A percentile compares a stretch with the other conserved stretches of the same genome.
These are phyloP conservation scores for Pao palembangensis DNA, from an alignment of 2,113 vertebrate species.

Conservation along the genomic window DNA sequence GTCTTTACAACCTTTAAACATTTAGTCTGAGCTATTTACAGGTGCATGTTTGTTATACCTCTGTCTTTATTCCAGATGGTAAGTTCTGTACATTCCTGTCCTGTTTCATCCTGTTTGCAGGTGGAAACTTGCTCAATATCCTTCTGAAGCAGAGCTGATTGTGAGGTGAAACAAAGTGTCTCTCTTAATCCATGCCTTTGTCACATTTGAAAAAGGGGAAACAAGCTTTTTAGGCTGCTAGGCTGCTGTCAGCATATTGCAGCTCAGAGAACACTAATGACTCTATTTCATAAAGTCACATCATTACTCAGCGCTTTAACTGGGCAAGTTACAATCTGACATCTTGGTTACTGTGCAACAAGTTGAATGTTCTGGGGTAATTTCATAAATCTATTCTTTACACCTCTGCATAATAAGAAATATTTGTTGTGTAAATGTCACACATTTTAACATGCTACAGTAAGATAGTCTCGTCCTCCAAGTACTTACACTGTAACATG, in stretches of 20 bases:
- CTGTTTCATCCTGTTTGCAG: constrained; percentile 24
- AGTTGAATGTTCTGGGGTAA: not conserved
- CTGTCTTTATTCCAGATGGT: not conserved
- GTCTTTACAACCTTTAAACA: not conserved
- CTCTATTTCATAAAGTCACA: not conserved
- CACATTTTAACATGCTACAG: too few species aligned
- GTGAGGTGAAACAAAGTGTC: not conserved
- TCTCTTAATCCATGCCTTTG: not conserved
- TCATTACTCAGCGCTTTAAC: not conserved
- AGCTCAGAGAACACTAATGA: not conserved
- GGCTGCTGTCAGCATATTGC: not conserved
- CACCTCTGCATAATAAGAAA: too few species aligned
- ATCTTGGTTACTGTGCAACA: not conserved
- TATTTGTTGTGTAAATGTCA: too few species aligned
- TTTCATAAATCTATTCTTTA: too few species aligned
- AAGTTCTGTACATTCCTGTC: constrained; percentile 12
- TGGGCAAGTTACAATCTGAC: not conserved
- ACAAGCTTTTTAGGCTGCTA: too few species aligned
- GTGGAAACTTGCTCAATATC: constrained; percentile 7
- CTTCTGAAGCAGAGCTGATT: not conserved
- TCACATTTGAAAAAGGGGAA: not conserved
- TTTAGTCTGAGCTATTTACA: not conserved
- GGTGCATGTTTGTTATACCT: not conserved
- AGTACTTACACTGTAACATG: too few species aligned
- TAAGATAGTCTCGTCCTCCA: too few species aligned